Conservation (phyloP, 64 coral and sea anemone genomes). For the Stichodactyla helianthus region DNA sequence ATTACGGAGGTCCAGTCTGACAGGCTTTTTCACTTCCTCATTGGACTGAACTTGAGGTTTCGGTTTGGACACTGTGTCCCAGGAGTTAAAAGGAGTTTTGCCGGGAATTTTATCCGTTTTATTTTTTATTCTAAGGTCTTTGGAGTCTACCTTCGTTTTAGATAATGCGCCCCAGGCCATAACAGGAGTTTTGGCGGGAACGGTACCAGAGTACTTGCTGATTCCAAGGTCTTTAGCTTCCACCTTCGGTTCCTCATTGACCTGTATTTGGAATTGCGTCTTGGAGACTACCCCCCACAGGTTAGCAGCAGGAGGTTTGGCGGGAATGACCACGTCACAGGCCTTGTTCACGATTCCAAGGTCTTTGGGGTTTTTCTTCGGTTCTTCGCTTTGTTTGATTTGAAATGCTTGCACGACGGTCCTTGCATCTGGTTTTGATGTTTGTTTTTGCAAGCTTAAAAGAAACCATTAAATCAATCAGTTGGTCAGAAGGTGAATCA, state of each 20-base stretch:
- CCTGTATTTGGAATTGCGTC: neutral
- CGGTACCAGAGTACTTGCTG: neutral
- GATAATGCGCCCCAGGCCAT: neutral
- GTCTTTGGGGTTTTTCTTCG: neutral
- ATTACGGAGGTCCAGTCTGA: no score
- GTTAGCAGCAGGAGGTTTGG: neutral
- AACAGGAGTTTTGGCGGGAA: neutral
- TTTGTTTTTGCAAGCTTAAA: neutral
- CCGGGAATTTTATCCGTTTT: neutral
- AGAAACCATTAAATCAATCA: neutral
- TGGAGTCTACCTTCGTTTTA: neutral
- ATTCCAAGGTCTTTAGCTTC: neutral
- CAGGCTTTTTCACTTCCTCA: neutral
- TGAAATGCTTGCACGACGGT: neutral
- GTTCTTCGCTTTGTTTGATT: neutral
- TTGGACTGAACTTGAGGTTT: neutral
- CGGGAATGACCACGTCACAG: neutral
- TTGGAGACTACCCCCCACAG: neutral
- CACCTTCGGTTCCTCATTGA: neutral
- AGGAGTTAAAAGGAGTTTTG: neutral
- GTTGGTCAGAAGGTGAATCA: neutral
- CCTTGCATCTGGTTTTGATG: neutral
- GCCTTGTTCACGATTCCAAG: neutral
- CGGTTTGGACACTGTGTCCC: neutral
- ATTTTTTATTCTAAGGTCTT: neutral